Percentiles rank a stretch among this genome's conserved stretches.
Evolutionary conservation across 1,140 invertebrate species (phyloP).

Genomic region (Bacillus rossius): DNA sequence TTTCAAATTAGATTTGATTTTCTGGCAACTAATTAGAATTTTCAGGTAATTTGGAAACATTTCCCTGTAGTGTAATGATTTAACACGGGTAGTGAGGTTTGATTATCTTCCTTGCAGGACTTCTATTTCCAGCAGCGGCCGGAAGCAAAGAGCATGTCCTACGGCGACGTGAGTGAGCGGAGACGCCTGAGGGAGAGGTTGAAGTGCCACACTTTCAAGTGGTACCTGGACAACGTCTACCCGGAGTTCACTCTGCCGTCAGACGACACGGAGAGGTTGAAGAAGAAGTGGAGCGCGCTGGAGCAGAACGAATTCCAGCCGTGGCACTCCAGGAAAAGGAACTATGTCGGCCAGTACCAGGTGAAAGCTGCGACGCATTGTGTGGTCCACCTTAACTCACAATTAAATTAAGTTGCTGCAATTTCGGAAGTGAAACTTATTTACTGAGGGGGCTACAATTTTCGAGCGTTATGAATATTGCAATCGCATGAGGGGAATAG

Average conservation of each 20-base stretch:
- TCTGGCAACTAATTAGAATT: too few relatives aligned
- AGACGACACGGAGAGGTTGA: conserved; percentile 49
- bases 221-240: conserved; percentile 93
- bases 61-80: too few relatives aligned
- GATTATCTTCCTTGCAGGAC: conserved; percentile 48
- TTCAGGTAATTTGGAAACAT: too few relatives aligned
- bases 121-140: conserved; percentile 69
- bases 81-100: too few relatives aligned
- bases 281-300: conserved; percentile 53
- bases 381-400: too few relatives aligned
- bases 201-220: conserved; percentile 83
- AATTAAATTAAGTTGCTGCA: too few relatives aligned
- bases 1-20: too few relatives aligned
- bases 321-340: conserved; percentile 72
- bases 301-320: conserved; percentile 64
- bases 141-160: conserved; percentile 55
- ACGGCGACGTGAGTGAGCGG: conserved; percentile 76
- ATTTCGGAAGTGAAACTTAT: too few relatives aligned
- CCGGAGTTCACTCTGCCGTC: conserved; percentile 68
- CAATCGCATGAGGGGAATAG: too few relatives aligned
- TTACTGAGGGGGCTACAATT: too few relatives aligned
- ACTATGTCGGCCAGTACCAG: conserved; percentile 63
- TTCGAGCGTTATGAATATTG: too few relatives aligned
- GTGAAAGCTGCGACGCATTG: conserved; percentile 12
- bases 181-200: conserved; percentile 60